Percentiles rank a stretch among this genome's conserved stretches.
phyloP scores from a whole-genome alignment of 1,140 invertebrate species.

The Helicoverpa armigera region DNA sequence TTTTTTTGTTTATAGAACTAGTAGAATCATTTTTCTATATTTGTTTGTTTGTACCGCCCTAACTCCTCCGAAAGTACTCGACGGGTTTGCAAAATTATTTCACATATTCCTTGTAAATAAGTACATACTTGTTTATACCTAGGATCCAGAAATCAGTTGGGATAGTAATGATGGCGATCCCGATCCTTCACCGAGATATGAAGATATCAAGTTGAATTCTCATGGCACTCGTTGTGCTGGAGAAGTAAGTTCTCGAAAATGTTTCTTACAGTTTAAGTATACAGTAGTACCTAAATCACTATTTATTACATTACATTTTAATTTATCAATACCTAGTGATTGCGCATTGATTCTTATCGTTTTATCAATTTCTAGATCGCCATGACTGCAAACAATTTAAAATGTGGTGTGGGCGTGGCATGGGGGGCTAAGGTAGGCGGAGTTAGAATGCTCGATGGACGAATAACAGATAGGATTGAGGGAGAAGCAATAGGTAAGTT shows the following conservation, averaged over 20 bases:
- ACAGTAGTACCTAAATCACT: too few relatives aligned
- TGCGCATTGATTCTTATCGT: neutral
- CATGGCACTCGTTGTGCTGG: conserved; percentile 95
- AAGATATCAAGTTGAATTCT: conserved; percentile 88
- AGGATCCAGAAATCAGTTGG: conserved; percentile 94
- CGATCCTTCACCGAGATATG: conserved; percentile 92
- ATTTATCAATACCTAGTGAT: neutral
- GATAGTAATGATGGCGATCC: conserved; percentile 93
- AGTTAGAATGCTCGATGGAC: conserved; percentile 96
- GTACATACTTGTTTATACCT: conserved; percentile 33
- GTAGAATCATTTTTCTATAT: neutral
- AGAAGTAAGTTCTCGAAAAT: conserved; percentile 84
- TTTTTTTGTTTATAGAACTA: neutral
- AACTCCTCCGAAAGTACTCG: too few relatives aligned
- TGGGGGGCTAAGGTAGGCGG: conserved; percentile 94
- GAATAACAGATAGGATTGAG: conserved; percentile 96
- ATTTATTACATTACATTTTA: neutral
- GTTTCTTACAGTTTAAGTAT: too few relatives aligned
- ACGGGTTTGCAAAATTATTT: too few relatives aligned
- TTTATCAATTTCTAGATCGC: conserved; percentile 88
- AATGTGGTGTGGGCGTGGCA: conserved; percentile 95
- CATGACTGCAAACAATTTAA: conserved; percentile 94
- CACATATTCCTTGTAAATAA: neutral
- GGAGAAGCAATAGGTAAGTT: conserved; percentile 89
- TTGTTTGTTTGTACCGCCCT: too few relatives aligned